Evolutionary conservation across 1,140 invertebrate genomes (phyloP).

Genomic region (Melipona quadrifasciata): DNA sequence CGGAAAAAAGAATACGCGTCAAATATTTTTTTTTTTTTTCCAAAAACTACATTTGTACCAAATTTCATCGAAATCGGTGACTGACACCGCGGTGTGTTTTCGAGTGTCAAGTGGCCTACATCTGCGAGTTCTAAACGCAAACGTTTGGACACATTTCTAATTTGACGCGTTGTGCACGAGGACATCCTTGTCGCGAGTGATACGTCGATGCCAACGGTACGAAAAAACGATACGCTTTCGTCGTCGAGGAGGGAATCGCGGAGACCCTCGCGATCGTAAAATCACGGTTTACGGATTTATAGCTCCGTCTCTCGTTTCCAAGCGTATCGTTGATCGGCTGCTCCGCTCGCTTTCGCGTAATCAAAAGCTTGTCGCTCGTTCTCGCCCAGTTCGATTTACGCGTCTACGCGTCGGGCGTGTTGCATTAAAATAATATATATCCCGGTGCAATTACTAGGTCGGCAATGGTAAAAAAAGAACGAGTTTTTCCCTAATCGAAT

Average conservation of each 20-base stretch:
- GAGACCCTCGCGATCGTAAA: neutral
- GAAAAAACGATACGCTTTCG: neutral
- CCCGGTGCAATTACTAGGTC: neutral
- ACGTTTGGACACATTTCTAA: too few relatives aligned
- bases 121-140: too few relatives aligned
- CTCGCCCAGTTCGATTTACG: neutral
- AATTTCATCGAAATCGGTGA: too few relatives aligned
- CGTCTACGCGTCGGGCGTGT: neutral
- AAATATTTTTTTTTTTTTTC: too few relatives aligned
- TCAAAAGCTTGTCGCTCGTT: neutral
- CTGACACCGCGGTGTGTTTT: too few relatives aligned
- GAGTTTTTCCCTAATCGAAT: conserved; percentile 21
- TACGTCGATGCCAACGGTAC: too few relatives aligned
- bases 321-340: neutral
- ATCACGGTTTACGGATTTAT: neutral
- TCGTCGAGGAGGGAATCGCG: neutral
- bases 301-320: neutral
- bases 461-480: neutral
- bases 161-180: too few relatives aligned
- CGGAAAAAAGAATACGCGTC: neutral
- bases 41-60: too few relatives aligned
- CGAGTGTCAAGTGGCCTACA: too few relatives aligned
- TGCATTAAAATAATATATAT: neutral
- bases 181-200: too few relatives aligned
- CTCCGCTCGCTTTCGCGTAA: neutral